These are phyloP conservation scores for Leptinotarsa lineolata DNA, from an alignment of 1,140 invertebrate species.

Conservation along the genomic window DNA sequence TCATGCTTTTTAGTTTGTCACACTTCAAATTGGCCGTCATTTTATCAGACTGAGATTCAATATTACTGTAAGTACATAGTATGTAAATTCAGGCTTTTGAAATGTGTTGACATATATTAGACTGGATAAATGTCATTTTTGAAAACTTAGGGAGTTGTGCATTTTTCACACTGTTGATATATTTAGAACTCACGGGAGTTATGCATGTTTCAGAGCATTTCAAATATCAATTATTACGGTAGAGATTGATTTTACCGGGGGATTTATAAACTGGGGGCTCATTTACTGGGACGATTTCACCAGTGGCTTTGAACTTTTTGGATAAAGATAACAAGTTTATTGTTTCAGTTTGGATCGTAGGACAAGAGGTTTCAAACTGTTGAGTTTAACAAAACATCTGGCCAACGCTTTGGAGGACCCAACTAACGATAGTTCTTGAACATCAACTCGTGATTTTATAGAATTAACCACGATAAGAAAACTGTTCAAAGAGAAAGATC, in stretches of 20 bases:
- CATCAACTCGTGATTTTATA: not conserved
- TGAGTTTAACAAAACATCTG: not conserved
- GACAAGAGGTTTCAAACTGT: slow-evolving; percentile 2
- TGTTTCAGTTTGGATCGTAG: not conserved
- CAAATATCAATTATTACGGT: too few species aligned
- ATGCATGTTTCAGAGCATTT: slow-evolving; percentile 6
- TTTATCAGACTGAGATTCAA: slow-evolving; percentile 1
- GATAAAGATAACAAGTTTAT: not conserved
- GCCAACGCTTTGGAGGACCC: not conserved
- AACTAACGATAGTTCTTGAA: not conserved
- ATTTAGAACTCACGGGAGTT: slow-evolving; percentile 6
- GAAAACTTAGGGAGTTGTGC: slow-evolving; percentile 5
- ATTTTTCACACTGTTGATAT: slow-evolving; percentile 4
- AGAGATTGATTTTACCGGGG: too few species aligned
- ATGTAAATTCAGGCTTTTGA: not conserved
- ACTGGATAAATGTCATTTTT: not conserved
- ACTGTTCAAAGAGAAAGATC: slow-evolving; percentile 1
- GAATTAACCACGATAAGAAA: not conserved
- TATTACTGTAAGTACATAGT: not conserved
- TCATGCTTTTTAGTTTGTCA: slow-evolving; percentile 9
- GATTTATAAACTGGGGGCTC: not conserved
- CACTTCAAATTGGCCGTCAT: not conserved
- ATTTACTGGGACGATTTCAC: not conserved
- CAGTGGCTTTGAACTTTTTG: not conserved
- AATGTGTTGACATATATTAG: slow-evolving; percentile 3